phyloP scores from a whole-genome alignment of 2,797 vertebrate genomes.

The Centropyge bicolor region DNA sequence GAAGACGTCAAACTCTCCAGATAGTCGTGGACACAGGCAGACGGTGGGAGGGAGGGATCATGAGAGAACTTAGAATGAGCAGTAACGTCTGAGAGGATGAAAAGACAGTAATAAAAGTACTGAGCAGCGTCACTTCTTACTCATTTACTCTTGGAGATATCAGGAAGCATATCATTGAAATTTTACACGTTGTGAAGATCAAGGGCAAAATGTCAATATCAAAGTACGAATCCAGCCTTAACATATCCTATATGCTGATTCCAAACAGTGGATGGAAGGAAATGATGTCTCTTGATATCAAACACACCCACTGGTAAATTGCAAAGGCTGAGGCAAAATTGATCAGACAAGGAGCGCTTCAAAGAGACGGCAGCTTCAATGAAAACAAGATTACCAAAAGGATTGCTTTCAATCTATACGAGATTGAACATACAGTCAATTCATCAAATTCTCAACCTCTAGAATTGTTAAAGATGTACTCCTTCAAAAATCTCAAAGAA shows the following conservation, averaged over 20 bases:
- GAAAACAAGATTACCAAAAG: slow-evolving; percentile 45
- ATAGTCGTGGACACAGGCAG: slow-evolving; percentile 8
- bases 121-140: neutral
- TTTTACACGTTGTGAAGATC: slow-evolving; percentile 8
- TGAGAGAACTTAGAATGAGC: neutral
- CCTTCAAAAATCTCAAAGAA: neutral
- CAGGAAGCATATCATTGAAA: slow-evolving; percentile 4
- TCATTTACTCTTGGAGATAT: neutral
- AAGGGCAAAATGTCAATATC: neutral
- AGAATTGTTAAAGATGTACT: slow-evolving; percentile 1
- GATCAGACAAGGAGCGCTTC: slow-evolving; percentile 33
- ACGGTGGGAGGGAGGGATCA: neutral
- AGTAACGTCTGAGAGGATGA: neutral
- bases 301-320: slow-evolving; percentile 25
- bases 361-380: slow-evolving; percentile 40
- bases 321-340: slow-evolving; percentile 27
- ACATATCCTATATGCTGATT: slow-evolving; percentile 7
- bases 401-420: slow-evolving; percentile 24
- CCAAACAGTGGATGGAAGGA: slow-evolving; percentile 4
- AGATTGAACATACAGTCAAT: slow-evolving; percentile 9
- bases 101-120: neutral
- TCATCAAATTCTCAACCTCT: slow-evolving; percentile 6
- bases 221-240: neutral
- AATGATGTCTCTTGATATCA: slow-evolving; percentile 21
- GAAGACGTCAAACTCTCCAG: slow-evolving; percentile 11